phyloP scores from a whole-genome alignment of 1,140 invertebrate species.

The Trichoplusia ni region DNA sequence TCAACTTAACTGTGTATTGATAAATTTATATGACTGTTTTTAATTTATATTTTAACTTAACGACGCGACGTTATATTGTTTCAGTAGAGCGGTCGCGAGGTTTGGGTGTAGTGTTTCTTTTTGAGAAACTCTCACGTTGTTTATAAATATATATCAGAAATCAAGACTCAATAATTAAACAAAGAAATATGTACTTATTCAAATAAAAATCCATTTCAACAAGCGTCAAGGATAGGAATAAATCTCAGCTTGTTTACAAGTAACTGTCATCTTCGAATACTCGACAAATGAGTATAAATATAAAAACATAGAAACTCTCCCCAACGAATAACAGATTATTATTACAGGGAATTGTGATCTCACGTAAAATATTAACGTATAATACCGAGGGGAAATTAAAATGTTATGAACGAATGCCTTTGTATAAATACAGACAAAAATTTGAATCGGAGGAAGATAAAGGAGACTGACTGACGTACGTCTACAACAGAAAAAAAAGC shows the following conservation, averaged over 20 bases:
- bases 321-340: constrained; percentile 44
- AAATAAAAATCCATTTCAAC: too few relatives aligned
- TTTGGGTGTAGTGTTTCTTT: too few relatives aligned
- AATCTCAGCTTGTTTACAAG: constrained; percentile 49
- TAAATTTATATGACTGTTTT: too few relatives aligned
- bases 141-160: too few relatives aligned
- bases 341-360: constrained; percentile 43
- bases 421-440: constrained; percentile 44
- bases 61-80: neutral
- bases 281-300: constrained; percentile 42
- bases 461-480: too few relatives aligned
- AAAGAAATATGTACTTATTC: too few relatives aligned
- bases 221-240: constrained; percentile 53
- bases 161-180: too few relatives aligned
- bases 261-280: constrained; percentile 40
- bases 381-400: constrained; percentile 56
- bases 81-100: too few relatives aligned
- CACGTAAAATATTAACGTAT: constrained; percentile 51
- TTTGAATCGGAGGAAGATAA: constrained; percentile 33
- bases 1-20: constrained; percentile 13
- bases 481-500: too few relatives aligned
- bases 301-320: constrained; percentile 41
- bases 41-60: neutral
- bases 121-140: too few relatives aligned
- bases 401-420: constrained; percentile 43